Evolutionary conservation across 2,113 vertebrate genomes (phyloP).

Genomic region (Tragelaphus strepsiceros): DNA sequence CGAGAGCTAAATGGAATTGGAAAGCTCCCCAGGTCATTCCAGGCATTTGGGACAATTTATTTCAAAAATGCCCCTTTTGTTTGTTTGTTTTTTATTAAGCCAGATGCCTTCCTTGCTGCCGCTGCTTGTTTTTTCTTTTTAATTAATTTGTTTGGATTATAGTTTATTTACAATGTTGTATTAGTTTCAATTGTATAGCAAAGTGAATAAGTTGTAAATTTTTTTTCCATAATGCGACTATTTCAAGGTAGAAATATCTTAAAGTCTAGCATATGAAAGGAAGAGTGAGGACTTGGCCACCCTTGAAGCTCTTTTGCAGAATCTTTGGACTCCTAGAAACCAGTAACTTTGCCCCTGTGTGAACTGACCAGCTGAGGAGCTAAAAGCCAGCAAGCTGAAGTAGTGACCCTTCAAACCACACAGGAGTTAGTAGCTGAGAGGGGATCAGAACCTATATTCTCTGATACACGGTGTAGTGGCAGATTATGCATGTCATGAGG

Average conservation of each 20-base stretch:
- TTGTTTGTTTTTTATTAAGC: neutral
- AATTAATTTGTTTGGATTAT: neutral
- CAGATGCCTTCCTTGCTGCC: neutral
- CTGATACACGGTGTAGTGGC: fast-evolving
- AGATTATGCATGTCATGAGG: fast-evolving
- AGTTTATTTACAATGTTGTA: neutral
- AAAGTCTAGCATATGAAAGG: neutral
- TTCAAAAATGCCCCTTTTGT: neutral
- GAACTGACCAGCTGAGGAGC: neutral
- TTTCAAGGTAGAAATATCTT: neutral
- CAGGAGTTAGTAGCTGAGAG: neutral
- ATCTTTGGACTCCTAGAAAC: neutral
- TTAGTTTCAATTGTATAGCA: neutral
- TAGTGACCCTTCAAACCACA: neutral
- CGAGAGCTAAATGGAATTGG: neutral
- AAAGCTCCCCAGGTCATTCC: neutral
- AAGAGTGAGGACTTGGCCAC: neutral
- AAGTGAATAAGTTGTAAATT: neutral
- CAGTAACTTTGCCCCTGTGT: neutral
- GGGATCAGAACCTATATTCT: neutral
- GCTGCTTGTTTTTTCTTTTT: neutral
- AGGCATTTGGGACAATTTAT: neutral
- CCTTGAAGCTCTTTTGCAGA: neutral
- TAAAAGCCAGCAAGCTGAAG: neutral
- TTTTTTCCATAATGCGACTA: neutral